A percentile compares a stretch with the other conserved stretches of the same genome.
These are phyloP conservation scores for Liopterus haemorrhoidalis DNA, from an alignment of 2,888 invertebrate genomes.

Conservation along the genomic window DNA sequence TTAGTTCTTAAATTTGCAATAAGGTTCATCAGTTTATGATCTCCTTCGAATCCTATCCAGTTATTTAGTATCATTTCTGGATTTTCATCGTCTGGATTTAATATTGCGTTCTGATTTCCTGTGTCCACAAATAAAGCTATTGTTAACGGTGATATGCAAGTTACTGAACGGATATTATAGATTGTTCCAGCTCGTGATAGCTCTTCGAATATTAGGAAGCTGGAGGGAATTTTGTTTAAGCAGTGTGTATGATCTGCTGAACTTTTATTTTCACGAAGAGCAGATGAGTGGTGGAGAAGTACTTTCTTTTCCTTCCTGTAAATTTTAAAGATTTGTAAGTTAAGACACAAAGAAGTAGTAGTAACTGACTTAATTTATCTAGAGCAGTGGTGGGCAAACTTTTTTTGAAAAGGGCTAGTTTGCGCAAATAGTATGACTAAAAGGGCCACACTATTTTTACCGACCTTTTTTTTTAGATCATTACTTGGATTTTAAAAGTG, in stretches of 20 bases:
- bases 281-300: constrained; percentile 56
- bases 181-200: constrained; percentile 64
- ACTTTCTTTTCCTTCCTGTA: constrained; percentile 57
- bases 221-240: constrained; percentile 55
- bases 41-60: constrained; percentile 37
- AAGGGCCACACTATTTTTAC: no score
- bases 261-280: constrained; percentile 48
- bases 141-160: constrained; percentile 73
- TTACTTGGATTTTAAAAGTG: no score
- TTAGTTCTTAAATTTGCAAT: constrained; percentile 32
- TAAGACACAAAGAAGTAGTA: constrained; percentile 17
- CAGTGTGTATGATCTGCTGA: constrained; percentile 10
- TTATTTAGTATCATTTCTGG: constrained; percentile 36
- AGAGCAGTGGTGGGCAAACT: no score
- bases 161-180: constrained; percentile 71
- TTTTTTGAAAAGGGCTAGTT: no score
- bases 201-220: constrained; percentile 86
- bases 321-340: constrained; percentile 24
- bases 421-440: no score
- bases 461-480: no score
- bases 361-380: no score
- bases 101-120: constrained; percentile 28
- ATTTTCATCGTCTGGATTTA: constrained; percentile 32
- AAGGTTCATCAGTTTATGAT: constrained; percentile 28
- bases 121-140: constrained; percentile 45